Evolutionary conservation across 2,888 invertebrate genomes (phyloP).

Genomic region (Bedellia somnulentella): DNA sequence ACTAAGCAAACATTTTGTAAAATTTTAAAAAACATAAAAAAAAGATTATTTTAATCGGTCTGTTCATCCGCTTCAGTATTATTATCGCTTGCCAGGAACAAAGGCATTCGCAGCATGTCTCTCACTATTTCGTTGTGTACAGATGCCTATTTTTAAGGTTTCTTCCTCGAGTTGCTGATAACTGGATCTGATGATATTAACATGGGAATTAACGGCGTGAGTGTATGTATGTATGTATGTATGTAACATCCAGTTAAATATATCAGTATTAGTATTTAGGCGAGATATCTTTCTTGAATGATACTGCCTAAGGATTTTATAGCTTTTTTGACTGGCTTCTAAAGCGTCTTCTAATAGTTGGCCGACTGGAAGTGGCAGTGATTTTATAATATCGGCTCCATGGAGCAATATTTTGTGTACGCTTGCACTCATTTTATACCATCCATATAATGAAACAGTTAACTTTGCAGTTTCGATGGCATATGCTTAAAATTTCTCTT

Average conservation of each 20-base stretch:
- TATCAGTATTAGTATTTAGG: constrained; percentile 10
- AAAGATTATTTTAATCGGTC: too few relatives aligned
- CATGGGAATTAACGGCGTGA: too few relatives aligned
- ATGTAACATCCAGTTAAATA: constrained; percentile 10
- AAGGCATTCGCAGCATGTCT: too few relatives aligned
- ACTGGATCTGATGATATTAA: constrained; percentile 10
- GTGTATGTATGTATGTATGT: too few relatives aligned
- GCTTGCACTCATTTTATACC: constrained; percentile 8
- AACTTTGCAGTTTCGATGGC: constrained; percentile 6
- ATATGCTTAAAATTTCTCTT: constrained; percentile 1
- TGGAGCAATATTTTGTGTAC: constrained; percentile 10
- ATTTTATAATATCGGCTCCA: constrained; percentile 9
- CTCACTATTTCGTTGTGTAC: too few relatives aligned
- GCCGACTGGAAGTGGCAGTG: constrained; percentile 8
- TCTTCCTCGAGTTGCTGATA: constrained; percentile 4
- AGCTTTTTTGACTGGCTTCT: constrained; percentile 7
- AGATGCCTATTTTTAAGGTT: not conserved
- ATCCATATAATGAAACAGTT: constrained; percentile 4
- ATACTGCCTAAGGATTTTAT: constrained; percentile 5
- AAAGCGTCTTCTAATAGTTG: constrained; percentile 9
- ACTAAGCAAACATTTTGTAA: too few relatives aligned
- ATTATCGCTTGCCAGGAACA: too few relatives aligned
- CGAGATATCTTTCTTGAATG: constrained; percentile 10
- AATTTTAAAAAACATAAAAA: too few relatives aligned
- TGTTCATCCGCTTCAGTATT: too few relatives aligned